Percentiles rank a stretch among this genome's conserved stretches.
Conservation (phyloP, 2,797 vertebrate genomes). For the Myiotriccus ornatus region DNA sequence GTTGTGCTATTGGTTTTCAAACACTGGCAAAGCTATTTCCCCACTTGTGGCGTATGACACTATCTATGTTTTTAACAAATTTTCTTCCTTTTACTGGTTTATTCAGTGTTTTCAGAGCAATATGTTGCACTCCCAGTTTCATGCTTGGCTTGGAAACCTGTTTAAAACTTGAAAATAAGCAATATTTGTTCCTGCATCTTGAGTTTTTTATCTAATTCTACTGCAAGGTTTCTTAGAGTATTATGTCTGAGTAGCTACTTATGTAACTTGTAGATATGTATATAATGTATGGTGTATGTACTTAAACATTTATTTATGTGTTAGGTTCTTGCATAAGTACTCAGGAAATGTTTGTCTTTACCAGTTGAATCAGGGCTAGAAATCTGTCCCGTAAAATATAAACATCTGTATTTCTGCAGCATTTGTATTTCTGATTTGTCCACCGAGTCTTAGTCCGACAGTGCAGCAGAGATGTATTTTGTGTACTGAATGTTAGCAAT, state of each 20-base stretch:
- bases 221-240: background rate
- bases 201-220: background rate
- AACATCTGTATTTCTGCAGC: background rate
- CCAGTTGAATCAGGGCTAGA: background rate
- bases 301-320: background rate
- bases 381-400: background rate
- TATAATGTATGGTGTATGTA: background rate
- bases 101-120: conserved; percentile 9
- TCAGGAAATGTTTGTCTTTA: background rate
- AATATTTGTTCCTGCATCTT: background rate
- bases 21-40: background rate
- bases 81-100: background rate
- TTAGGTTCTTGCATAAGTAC: background rate
- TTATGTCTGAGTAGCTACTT: background rate
- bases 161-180: background rate
- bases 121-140: background rate
- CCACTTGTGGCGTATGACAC: background rate
- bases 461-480: background rate
- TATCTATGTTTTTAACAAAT: background rate
- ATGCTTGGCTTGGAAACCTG: background rate
- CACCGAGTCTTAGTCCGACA: background rate
- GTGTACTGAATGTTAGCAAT: background rate
- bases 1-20: background rate
- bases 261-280: background rate
- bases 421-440: background rate